phyloP scores from a whole-genome alignment of 2,888 invertebrate species.

The Drosophila lacicola region DNA sequence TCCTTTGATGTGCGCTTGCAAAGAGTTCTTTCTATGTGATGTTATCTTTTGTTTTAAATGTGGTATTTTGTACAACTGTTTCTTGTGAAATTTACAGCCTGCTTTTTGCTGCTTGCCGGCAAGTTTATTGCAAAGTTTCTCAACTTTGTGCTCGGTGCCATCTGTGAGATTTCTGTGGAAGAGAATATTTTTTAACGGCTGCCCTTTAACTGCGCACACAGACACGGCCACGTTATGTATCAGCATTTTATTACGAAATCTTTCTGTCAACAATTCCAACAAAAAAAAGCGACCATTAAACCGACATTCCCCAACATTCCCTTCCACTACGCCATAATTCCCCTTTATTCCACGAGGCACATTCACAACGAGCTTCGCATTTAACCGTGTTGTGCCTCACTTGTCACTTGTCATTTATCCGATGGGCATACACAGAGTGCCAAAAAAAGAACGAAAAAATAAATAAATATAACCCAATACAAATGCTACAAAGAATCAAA shows the following conservation, averaged over 20 bases:
- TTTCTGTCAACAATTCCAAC: conserved; percentile 47
- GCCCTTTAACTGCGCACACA: neutral
- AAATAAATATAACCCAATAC: neutral
- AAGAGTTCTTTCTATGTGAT: too few relatives aligned
- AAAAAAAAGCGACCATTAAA: conserved; percentile 24
- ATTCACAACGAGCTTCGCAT: conserved; percentile 5
- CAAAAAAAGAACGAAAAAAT: neutral
- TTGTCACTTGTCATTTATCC: conserved; percentile 39
- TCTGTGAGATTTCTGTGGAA: neutral
- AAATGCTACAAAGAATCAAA: conserved; percentile 3
- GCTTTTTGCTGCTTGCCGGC: too few relatives aligned
- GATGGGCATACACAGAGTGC: conserved; percentile 14
- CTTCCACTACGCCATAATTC: neutral
- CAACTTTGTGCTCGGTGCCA: neutral
- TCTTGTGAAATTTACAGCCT: too few relatives aligned
- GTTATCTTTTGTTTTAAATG: too few relatives aligned
- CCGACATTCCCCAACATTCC: too few relatives aligned
- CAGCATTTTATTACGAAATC: conserved; percentile 43
- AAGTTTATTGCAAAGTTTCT: neutral
- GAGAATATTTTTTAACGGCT: neutral
- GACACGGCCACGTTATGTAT: neutral
- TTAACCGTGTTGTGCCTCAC: conserved; percentile 30
- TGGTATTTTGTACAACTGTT: too few relatives aligned
- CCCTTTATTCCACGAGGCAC: too few relatives aligned
- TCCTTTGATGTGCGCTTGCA: too few relatives aligned